A percentile compares a stretch with the other conserved stretches of the same genome.
These are phyloP conservation scores for Tylochromis polylepis DNA, from an alignment of 2,113 vertebrate genomes.

Conservation along the genomic window DNA sequence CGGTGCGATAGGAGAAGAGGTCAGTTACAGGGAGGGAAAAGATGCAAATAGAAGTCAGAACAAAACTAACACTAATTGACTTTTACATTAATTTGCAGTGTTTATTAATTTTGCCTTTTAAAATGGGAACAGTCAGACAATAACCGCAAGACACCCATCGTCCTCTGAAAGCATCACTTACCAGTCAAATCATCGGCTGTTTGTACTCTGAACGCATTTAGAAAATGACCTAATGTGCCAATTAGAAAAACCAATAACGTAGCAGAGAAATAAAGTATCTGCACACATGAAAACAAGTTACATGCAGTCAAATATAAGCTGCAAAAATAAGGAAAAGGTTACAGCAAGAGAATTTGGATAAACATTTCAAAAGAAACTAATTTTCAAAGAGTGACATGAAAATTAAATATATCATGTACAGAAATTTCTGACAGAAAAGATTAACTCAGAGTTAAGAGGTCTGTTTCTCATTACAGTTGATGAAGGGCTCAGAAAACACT, in stretches of 20 bases:
- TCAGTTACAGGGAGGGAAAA: conserved; percentile 12
- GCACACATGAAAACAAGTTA: background rate
- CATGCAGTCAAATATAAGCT: background rate
- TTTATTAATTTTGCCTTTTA: background rate
- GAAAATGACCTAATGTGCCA: background rate
- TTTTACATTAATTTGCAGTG: background rate
- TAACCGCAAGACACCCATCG: conserved; percentile 14
- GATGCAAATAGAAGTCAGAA: conserved; percentile 14
- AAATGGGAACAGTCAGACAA: conserved; percentile 13
- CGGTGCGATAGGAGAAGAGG: background rate
- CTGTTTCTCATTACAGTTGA: conserved; percentile 96
- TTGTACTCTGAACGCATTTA: background rate
- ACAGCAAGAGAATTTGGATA: background rate
- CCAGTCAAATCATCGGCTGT: background rate
- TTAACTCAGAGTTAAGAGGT: conserved; percentile 51
- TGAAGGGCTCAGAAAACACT: conserved; percentile 69
- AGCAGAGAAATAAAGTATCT: background rate
- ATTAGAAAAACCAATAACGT: background rate
- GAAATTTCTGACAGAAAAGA: background rate
- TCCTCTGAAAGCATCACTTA: conserved; percentile 35
- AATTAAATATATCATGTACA: background rate
- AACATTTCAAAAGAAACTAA: background rate
- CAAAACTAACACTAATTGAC: background rate
- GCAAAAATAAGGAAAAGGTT: background rate
- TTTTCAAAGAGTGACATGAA: background rate